Evolutionary conservation across 2,113 vertebrate species (phyloP).

Genomic region (Crotalus tigris): DNA sequence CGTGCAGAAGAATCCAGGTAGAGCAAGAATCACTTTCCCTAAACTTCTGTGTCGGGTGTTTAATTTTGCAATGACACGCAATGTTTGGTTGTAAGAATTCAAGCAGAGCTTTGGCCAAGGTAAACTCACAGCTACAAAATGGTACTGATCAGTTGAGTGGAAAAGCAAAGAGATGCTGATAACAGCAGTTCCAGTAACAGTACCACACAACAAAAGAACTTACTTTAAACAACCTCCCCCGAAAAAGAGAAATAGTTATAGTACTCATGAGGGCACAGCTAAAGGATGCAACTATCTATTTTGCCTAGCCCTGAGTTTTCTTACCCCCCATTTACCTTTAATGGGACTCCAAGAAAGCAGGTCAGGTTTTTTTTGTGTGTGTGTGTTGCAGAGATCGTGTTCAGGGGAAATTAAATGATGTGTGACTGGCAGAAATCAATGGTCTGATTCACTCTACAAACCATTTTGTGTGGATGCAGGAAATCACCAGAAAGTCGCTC

Average conservation of each 20-base stretch:
- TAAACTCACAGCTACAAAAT: background rate
- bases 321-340: background rate
- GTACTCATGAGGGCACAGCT: background rate
- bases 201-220: background rate
- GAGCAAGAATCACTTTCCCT: background rate
- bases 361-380: background rate
- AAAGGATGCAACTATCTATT: background rate
- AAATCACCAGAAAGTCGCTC: background rate
- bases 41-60: background rate
- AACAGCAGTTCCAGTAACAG: background rate
- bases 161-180: background rate
- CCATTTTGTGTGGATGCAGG: background rate
- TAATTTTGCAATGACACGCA: background rate
- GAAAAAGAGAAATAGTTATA: background rate
- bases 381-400: background rate
- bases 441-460: background rate
- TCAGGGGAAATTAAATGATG: background rate
- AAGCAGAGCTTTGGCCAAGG: background rate
- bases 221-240: background rate
- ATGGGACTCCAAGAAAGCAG: background rate
- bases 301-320: background rate
- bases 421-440: background rate
- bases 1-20: background rate
- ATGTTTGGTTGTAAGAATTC: background rate
- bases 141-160: background rate